A percentile compares a stretch with the other conserved stretches of the same genome.
These are phyloP conservation scores for Cacoxenus indagator DNA, from an alignment of 2,888 invertebrate genomes.

Conservation along the genomic window DNA sequence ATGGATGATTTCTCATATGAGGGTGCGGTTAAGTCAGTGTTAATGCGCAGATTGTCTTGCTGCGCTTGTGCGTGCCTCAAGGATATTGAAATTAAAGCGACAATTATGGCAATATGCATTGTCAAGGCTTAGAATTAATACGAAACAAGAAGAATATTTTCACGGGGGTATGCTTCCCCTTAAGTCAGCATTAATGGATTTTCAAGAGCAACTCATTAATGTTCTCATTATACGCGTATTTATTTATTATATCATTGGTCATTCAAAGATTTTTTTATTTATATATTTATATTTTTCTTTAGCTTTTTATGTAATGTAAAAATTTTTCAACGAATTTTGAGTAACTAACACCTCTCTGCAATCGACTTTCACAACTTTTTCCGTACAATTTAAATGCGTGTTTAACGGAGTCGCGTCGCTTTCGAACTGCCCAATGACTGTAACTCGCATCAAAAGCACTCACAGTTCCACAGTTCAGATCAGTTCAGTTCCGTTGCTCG, in stretches of 20 bases:
- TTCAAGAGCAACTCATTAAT: neutral
- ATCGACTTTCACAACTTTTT: neutral
- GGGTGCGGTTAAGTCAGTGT: conserved; percentile 42
- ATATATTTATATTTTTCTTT: neutral
- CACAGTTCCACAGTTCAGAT: too few relatives aligned
- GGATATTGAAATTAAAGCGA: neutral
- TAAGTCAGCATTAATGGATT: neutral
- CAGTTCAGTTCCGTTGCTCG: conserved; percentile 48
- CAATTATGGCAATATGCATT: neutral
- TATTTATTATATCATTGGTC: neutral
- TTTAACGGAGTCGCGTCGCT: conserved; percentile 21
- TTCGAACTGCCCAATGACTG: neutral
- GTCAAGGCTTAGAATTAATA: neutral
- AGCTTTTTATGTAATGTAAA: neutral
- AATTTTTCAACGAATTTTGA: too few relatives aligned
- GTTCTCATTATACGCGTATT: neutral
- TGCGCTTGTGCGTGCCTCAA: neutral
- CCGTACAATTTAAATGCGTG: conserved; percentile 39
- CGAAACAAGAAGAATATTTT: too few relatives aligned
- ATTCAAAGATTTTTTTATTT: neutral
- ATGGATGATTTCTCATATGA: neutral
- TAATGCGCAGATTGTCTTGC: conserved; percentile 24
- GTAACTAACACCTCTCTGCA: neutral
- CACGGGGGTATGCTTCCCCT: neutral
- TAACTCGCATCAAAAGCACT: neutral